Percentiles rank a stretch among this genome's conserved stretches.
These are phyloP conservation scores for Mormyrus proboscirostris DNA, from an alignment of 2,797 vertebrate species.

Conservation along the genomic window DNA sequence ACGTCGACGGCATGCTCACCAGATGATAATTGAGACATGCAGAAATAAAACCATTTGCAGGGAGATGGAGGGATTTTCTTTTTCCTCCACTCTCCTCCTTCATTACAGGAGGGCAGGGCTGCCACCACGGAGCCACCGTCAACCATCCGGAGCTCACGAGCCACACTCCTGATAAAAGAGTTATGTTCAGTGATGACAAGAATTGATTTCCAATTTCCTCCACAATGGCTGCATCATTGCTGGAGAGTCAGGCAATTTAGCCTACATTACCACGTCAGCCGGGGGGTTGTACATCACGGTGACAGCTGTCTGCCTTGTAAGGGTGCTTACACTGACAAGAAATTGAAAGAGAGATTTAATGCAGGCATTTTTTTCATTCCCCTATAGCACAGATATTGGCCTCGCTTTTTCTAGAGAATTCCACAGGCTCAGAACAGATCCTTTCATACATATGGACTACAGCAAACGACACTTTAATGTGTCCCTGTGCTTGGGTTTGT, in stretches of 20 bases:
- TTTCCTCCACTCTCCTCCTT: not conserved
- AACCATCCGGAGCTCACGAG: slow-evolving; percentile 50
- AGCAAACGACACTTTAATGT: not conserved
- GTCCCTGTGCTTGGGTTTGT: not conserved
- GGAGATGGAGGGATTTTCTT: not conserved
- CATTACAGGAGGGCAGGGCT: slow-evolving; percentile 29
- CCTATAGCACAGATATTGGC: slow-evolving; percentile 24
- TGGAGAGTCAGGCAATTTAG: slow-evolving; percentile 80
- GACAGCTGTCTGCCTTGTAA: slow-evolving; percentile 70
- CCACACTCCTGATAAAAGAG: slow-evolving; percentile 66
- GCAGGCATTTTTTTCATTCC: slow-evolving; percentile 31
- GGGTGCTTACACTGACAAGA: slow-evolving; percentile 59
- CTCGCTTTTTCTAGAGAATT: slow-evolving; percentile 33
- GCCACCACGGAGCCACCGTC: slow-evolving; percentile 38
- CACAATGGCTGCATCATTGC: slow-evolving; percentile 83
- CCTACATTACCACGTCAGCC: slow-evolving; percentile 67
- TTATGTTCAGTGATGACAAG: slow-evolving; percentile 80
- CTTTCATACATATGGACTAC: slow-evolving; percentile 9
- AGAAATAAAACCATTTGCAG: not conserved
- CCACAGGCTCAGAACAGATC: slow-evolving; percentile 17
- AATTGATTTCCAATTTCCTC: slow-evolving; percentile 96
- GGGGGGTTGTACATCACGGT: slow-evolving; percentile 73
- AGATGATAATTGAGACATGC: not conserved
- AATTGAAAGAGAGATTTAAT: slow-evolving; percentile 51
- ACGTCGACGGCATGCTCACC: not conserved